These are phyloP conservation scores for Oncorhynchus keta DNA, from an alignment of 2,113 vertebrate genomes.

Conservation along the genomic window DNA sequence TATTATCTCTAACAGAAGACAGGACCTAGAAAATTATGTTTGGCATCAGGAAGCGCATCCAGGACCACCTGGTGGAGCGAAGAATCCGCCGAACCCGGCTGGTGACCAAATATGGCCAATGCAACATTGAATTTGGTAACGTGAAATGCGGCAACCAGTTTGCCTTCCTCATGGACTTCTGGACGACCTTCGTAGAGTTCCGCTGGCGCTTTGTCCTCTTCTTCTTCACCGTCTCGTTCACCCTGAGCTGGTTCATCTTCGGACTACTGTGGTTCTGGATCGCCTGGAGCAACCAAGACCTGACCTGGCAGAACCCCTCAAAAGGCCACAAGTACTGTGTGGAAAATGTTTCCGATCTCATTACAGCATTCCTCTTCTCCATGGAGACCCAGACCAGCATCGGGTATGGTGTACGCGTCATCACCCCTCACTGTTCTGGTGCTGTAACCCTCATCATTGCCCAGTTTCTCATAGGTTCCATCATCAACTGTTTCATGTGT, in stretches of 20 bases:
- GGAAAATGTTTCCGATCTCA: conserved; percentile 82
- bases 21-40: conserved; percentile 75
- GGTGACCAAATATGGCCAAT: conserved; percentile 92
- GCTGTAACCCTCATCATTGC: conserved; percentile 87
- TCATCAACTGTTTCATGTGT: conserved; percentile 94
- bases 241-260: conserved; percentile 94
- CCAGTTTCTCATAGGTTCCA: conserved; percentile 85
- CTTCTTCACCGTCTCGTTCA: conserved; percentile 85
- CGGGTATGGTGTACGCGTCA: conserved; percentile 85
- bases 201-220: conserved; percentile 92
- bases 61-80: conserved; percentile 58
- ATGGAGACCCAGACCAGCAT: conserved; percentile 96
- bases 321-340: conserved; percentile 81
- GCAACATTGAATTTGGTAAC: conserved; percentile 95
- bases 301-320: conserved; percentile 84
- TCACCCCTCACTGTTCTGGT: conserved; percentile 84
- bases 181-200: conserved; percentile 93
- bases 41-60: conserved; percentile 74
- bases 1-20: conserved; percentile 34
- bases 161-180: conserved; percentile 89
- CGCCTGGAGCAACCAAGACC: conserved; percentile 84
- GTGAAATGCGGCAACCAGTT: conserved; percentile 80
- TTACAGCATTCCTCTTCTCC: conserved; percentile 91
- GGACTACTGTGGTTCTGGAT: conserved; percentile 93
- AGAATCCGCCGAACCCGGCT: conserved; percentile 74